Conservation (phyloP, 2,113 vertebrate species). For the Hippocampus zosterae region DNA sequence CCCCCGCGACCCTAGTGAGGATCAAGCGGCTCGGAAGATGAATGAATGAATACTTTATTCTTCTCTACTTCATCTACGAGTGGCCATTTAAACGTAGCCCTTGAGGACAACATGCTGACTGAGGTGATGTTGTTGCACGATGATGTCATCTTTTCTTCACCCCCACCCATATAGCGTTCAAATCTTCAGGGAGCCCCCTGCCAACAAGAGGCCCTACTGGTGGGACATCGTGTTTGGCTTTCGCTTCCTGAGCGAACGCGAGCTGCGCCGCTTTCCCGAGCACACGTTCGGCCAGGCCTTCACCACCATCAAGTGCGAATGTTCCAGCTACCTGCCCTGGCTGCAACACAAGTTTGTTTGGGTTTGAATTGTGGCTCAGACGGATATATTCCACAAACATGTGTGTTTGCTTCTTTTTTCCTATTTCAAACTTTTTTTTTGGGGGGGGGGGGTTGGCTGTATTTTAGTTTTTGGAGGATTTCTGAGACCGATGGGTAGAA, state of each 20-base stretch:
- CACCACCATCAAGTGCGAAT: slow-evolving; percentile 87
- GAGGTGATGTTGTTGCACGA: neutral
- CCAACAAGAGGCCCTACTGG: slow-evolving; percentile 80
- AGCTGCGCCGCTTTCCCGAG: slow-evolving; percentile 80
- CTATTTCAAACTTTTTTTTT: no score
- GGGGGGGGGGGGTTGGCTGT: no score
- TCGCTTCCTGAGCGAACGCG: slow-evolving; percentile 75
- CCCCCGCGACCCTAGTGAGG: no score
- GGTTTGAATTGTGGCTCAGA: neutral
- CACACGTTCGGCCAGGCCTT: slow-evolving; percentile 83
- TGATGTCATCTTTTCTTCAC: neutral
- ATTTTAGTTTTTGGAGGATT: no score
- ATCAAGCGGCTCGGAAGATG: no score
- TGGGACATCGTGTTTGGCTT: slow-evolving; percentile 83
- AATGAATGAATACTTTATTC: no score
- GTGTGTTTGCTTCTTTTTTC: neutral
- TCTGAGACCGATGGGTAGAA: no score
- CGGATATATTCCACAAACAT: neutral
- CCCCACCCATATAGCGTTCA: slow-evolving; percentile 78
- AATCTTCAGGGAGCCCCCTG: slow-evolving; percentile 77
- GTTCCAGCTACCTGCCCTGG: slow-evolving; percentile 83
- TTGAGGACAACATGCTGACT: neutral
- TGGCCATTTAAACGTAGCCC: no score
- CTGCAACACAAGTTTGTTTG: slow-evolving; percentile 77
- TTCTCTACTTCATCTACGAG: no score